These are phyloP conservation scores for Brachyptera risi DNA, from an alignment of 2,888 invertebrate genomes.

Conservation along the genomic window DNA sequence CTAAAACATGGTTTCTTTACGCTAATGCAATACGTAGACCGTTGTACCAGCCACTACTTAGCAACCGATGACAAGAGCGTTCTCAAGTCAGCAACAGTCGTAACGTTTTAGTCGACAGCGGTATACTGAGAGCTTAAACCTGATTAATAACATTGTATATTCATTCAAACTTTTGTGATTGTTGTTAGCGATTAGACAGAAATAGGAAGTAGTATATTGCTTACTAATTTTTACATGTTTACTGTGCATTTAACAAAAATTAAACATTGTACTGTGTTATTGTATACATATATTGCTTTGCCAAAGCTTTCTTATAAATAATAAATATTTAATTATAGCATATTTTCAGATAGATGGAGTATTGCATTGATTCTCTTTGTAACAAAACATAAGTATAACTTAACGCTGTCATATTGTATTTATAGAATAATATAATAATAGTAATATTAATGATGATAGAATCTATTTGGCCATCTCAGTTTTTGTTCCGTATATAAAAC, in stretches of 20 bases:
- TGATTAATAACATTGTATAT: not conserved
- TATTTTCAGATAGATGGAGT: not conserved
- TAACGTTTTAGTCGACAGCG: no score
- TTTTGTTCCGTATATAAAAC: not conserved
- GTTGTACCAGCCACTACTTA: no score
- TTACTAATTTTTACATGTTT: not conserved
- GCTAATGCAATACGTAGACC: no score
- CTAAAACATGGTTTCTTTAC: no score
- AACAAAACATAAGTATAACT: slow-evolving; percentile 11
- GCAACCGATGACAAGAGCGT: no score
- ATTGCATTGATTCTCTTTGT: not conserved
- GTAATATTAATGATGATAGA: not conserved
- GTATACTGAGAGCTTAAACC: no score
- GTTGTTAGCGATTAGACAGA: not conserved
- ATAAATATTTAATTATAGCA: not conserved
- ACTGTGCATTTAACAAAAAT: not conserved
- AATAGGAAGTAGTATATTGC: slow-evolving; percentile 8
- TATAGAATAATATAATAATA: no score
- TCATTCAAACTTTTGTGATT: not conserved
- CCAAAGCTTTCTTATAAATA: slow-evolving; percentile 14
- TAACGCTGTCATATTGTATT: slow-evolving; percentile 5
- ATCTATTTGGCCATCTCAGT: not conserved
- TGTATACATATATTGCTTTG: slow-evolving; percentile 18
- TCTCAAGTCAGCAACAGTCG: no score
- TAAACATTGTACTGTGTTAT: not conserved